Percentiles rank a stretch among this genome's conserved stretches.
These are phyloP conservation scores for Notothenia coriiceps DNA, from an alignment of 2,113 vertebrate genomes.

Conservation along the genomic window DNA sequence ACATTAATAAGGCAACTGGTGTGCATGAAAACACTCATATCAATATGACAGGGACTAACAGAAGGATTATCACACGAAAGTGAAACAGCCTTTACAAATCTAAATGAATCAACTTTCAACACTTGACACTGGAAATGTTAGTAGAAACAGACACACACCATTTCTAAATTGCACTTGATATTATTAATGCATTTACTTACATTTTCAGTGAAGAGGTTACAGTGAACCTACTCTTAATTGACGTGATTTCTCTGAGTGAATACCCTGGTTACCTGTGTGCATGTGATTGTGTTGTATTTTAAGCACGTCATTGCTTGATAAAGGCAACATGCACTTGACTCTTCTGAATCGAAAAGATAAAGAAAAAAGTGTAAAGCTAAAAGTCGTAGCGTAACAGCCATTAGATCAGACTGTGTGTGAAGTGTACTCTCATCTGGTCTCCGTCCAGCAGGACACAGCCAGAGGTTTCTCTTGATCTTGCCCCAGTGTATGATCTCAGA, in stretches of 20 bases:
- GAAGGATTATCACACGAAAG: no score
- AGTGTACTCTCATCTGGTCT: slow-evolving; percentile 29
- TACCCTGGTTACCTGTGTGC: not conserved
- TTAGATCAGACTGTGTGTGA: not conserved
- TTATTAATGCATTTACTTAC: not conserved
- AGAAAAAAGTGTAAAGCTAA: not conserved
- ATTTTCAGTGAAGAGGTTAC: not conserved
- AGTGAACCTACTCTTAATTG: not conserved
- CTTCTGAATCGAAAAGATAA: not conserved
- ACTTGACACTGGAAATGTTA: no score
- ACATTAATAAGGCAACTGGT: not conserved
- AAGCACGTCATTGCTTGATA: not conserved
- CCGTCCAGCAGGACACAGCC: slow-evolving; percentile 69
- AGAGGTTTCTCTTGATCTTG: slow-evolving; percentile 76
- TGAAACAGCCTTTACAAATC: no score
- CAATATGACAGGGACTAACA: no score
- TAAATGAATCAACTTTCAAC: no score
- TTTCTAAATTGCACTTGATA: no score
- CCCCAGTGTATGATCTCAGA: slow-evolving; percentile 64
- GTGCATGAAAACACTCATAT: not conserved
- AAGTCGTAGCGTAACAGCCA: not conserved
- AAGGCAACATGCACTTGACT: slow-evolving; percentile 7
- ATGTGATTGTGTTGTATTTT: not conserved
- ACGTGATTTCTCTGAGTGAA: not conserved
- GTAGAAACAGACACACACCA: no score